phyloP scores from a whole-genome alignment of 2,888 invertebrate genomes.

The Ophion obscuratus region DNA sequence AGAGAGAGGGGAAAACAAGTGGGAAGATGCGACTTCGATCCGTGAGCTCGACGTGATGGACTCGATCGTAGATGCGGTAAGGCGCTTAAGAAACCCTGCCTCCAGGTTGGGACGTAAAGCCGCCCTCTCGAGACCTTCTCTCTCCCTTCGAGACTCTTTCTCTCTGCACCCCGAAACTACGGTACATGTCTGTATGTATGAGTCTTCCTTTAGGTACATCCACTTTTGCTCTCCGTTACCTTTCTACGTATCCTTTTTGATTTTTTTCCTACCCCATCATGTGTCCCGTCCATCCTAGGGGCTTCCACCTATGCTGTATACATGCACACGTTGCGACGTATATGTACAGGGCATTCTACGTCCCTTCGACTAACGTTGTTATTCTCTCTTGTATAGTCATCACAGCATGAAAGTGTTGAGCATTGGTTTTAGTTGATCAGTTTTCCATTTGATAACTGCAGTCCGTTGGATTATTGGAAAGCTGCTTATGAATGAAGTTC shows the following conservation, averaged over 20 bases:
- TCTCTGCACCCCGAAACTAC: not conserved
- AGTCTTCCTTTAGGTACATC: not conserved
- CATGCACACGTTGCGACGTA: slow-evolving; percentile 14
- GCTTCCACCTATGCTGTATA: slow-evolving; percentile 39
- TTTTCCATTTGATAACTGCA: too few species aligned
- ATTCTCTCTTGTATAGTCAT: not conserved
- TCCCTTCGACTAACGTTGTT: not conserved
- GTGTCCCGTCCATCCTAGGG: slow-evolving; percentile 44
- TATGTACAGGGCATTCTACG: not conserved
- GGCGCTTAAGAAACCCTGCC: slow-evolving; percentile 68
- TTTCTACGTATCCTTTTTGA: slow-evolving; percentile 30
- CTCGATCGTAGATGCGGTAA: slow-evolving; percentile 67
- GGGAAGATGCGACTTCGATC: slow-evolving; percentile 56
- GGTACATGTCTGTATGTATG: not conserved
- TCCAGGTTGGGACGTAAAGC: slow-evolving; percentile 59
- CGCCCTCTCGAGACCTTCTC: slow-evolving; percentile 53
- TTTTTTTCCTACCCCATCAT: slow-evolving; percentile 53
- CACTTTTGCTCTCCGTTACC: slow-evolving; percentile 21
- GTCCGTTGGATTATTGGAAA: too few species aligned
- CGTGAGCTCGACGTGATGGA: slow-evolving; percentile 62
- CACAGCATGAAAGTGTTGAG: too few species aligned
- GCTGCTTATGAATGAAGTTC: too few species aligned
- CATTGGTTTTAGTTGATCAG: too few species aligned
- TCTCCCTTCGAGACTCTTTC: not conserved
- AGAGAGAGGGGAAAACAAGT: slow-evolving; percentile 25